These are phyloP conservation scores for Cerceris ruficornis DNA, from an alignment of 2,888 invertebrate genomes.

Conservation along the genomic window DNA sequence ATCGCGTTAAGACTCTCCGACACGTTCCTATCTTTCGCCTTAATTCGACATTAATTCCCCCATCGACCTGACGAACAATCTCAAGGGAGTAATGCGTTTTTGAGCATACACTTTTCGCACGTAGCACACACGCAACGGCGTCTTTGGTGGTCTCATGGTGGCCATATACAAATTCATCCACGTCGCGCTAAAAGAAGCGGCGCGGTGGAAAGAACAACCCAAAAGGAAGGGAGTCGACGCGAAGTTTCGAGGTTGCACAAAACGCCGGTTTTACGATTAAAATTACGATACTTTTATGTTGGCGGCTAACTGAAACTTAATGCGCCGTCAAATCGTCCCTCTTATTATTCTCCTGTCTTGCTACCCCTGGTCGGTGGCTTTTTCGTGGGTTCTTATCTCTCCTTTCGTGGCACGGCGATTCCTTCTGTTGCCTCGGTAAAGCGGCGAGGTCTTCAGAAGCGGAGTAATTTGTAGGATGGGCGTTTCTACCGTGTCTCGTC, in stretches of 20 bases:
- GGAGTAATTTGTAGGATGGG: conserved; percentile 66
- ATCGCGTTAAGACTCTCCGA: conserved; percentile 11
- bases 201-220: neutral
- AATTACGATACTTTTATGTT: conserved; percentile 76
- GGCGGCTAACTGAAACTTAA: conserved; percentile 76
- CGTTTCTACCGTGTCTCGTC: conserved; percentile 55
- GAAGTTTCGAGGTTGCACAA: conserved; percentile 38
- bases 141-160: conserved; percentile 74
- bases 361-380: conserved; percentile 10
- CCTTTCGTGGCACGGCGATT: conserved; percentile 25
- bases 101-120: conserved; percentile 42
- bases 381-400: conserved; percentile 36
- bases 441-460: conserved; percentile 25
- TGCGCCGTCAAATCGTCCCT: conserved; percentile 67
- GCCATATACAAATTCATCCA: conserved; percentile 65
- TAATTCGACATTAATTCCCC: conserved; percentile 76
- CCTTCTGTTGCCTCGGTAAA: conserved; percentile 13
- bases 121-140: conserved; percentile 31
- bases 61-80: conserved; percentile 58
- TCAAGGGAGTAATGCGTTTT: conserved; percentile 62
- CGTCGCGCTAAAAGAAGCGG: conserved; percentile 61
- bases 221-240: conserved; percentile 1
- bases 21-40: conserved; percentile 33
- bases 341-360: conserved; percentile 38
- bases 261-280: conserved; percentile 72